A percentile compares a stretch with the other conserved stretches of the same genome.
Conservation (phyloP, 2,797 vertebrate genomes). For the Alosa sapidissima region DNA sequence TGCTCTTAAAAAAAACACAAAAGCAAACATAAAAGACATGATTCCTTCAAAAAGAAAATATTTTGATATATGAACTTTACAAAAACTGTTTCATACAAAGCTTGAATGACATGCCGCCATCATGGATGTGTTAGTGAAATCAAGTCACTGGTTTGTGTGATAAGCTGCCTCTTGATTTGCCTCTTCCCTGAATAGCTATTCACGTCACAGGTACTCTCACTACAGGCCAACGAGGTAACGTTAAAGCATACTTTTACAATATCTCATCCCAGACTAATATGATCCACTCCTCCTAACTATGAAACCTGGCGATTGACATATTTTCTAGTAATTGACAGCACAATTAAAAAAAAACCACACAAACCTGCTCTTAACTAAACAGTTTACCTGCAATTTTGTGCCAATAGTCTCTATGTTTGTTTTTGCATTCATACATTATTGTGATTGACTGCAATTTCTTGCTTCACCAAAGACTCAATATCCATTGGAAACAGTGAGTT, state of each 20-base stretch:
- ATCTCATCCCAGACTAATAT: constrained; percentile 72
- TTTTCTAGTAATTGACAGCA: constrained; percentile 43
- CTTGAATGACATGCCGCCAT: neutral
- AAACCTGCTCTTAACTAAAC: constrained; percentile 56
- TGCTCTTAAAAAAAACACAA: neutral
- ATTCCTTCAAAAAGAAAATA: neutral
- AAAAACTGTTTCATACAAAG: neutral
- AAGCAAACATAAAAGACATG: neutral
- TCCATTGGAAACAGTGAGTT: neutral
- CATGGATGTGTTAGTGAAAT: constrained; percentile 2
- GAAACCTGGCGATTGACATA: constrained; percentile 33
- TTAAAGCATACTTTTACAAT: constrained; percentile 60
- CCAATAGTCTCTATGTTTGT: neutral
- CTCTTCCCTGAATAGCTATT: constrained; percentile 84
- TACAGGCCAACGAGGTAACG: constrained; percentile 80
- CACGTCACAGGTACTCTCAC: constrained; percentile 78
- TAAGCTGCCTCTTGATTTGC: constrained; percentile 80
- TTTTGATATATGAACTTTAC: neutral
- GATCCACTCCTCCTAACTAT: constrained; percentile 65
- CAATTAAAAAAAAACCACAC: constrained; percentile 53
- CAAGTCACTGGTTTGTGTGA: constrained; percentile 64
- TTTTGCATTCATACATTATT: neutral
- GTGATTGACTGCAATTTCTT: neutral
- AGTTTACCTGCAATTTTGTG: constrained; percentile 28
- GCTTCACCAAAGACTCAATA: neutral